Base-by-base conservation (phyloP, 2,113 vertebrate species). In the Synodontis membranacea region DNA sequence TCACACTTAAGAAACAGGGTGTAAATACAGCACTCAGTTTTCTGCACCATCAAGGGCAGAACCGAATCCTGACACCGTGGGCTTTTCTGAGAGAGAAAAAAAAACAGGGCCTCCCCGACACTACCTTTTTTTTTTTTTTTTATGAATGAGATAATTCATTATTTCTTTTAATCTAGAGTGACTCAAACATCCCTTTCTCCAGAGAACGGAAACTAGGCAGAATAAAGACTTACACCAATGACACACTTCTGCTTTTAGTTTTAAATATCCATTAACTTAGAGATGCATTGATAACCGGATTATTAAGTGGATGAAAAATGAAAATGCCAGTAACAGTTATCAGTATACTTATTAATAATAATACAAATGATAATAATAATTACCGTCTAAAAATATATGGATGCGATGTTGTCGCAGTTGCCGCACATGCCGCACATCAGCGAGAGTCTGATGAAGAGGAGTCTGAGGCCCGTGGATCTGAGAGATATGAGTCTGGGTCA, bases 401-500 rank as follows among this genome's bases (percentile, higher is more conserved):
- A 37, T 8, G 28, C 5, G 37, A 0, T 80, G 58, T 68, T 46
- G 14, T 86, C 93, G 75, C 95, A 99, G 95, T 95, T 99, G 92
- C 97, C 97, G 11, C 97, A 99, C 88, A 91, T 99, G 95, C 97
- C 98, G 91, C 98, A 99, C 87, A 99, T 99, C 92, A 98, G 96
- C 14, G 98, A 99, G 90, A 95, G 97, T 89, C 90, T 99, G 92
- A 98, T 99, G 97, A 99, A 99, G 92, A 97, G 98, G 88, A 99
- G 95, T 86, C 92, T 99, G 85, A 97, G 97, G 87, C 96, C 96
- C 83, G 91, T 96, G 1, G 98, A 99, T 92, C 94, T 99, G 91
- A 94, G 97, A 89, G 98, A 97, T 91, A 99, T 99, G 98, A 99
- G 96, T 84, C 93, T 99, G 0, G 98, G 98, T 84, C 98, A 99